These are phyloP conservation scores for Amiota minor DNA, from an alignment of 2,888 invertebrate genomes.

Conservation along the genomic window DNA sequence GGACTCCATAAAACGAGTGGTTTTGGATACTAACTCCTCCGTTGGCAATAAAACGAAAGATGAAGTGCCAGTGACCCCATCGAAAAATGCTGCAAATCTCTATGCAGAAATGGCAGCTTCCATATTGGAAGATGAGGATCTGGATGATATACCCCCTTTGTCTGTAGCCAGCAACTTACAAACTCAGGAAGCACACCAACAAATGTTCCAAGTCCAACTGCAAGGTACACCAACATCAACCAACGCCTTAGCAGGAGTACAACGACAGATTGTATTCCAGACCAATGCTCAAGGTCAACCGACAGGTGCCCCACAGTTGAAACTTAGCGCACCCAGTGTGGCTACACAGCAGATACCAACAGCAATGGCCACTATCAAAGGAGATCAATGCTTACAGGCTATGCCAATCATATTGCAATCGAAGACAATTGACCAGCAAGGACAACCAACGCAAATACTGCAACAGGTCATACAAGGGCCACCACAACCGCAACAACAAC, in stretches of 20 bases:
- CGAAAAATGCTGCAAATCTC: constrained; percentile 88
- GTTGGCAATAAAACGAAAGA: constrained; percentile 42
- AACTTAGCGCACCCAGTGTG: constrained; percentile 50
- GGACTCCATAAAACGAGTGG: constrained; percentile 73
- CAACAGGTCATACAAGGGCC: constrained; percentile 56
- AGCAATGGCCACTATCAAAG: constrained; percentile 72
- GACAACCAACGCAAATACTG: constrained; percentile 71
- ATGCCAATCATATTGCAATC: constrained; percentile 71
- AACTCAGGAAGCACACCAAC: constrained; percentile 46
- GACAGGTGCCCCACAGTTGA: constrained; percentile 49
- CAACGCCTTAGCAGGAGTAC: constrained; percentile 54
- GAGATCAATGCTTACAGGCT: constrained; percentile 71
- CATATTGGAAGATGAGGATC: constrained; percentile 86
- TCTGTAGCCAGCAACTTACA: constrained; percentile 48
- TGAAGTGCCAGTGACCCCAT: constrained; percentile 72
- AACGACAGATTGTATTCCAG: constrained; percentile 70
- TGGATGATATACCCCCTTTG: constrained; percentile 69
- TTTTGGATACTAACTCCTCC: constrained; percentile 71
- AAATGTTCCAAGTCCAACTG: constrained; percentile 31
- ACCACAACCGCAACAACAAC: constrained; percentile 53
- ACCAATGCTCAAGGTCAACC: constrained; percentile 53
- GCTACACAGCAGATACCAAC: constrained; percentile 57
- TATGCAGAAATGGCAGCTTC: constrained; percentile 90
- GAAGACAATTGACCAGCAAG: constrained; percentile 62
- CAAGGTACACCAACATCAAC: constrained; percentile 45